Conservation (phyloP, 2,113 vertebrate species). For the Grammomys dolichurus region DNA sequence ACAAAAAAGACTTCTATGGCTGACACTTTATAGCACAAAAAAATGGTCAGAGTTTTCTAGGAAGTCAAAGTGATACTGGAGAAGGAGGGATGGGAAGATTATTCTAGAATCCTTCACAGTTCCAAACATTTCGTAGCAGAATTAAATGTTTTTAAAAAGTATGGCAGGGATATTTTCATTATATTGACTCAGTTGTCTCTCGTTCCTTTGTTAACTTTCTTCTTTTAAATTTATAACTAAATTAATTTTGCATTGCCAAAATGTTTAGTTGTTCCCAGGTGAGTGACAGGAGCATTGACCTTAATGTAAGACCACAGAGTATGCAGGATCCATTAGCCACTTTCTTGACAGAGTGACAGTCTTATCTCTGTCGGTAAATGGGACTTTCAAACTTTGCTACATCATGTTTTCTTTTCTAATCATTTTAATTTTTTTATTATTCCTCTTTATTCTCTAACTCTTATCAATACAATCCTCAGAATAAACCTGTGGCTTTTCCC, state of each 20-base stretch:
- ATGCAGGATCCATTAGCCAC: neutral
- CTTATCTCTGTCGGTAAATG: neutral
- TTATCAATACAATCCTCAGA: neutral
- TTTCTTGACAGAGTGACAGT: neutral
- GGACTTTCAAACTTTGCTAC: neutral
- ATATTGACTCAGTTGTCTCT: neutral
- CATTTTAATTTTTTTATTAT: neutral
- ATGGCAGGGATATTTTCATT: neutral
- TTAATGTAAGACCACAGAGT: neutral
- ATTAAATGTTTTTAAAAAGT: neutral
- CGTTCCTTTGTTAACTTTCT: neutral
- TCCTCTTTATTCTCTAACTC: neutral
- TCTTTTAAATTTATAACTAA: neutral
- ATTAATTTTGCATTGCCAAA: conserved; percentile 39
- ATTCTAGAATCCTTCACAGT: neutral
- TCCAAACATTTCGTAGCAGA: neutral
- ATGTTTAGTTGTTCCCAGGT: neutral
- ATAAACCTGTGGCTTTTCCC: neutral
- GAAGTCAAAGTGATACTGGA: neutral
- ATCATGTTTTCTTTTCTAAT: neutral
- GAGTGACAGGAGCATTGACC: neutral
- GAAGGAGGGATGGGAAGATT: neutral
- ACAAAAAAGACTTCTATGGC: neutral
- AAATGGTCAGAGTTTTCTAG: neutral
- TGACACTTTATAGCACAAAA: neutral